phyloP scores from a whole-genome alignment of 2,888 invertebrate genomes.

The Leptogaster cylindrica region DNA sequence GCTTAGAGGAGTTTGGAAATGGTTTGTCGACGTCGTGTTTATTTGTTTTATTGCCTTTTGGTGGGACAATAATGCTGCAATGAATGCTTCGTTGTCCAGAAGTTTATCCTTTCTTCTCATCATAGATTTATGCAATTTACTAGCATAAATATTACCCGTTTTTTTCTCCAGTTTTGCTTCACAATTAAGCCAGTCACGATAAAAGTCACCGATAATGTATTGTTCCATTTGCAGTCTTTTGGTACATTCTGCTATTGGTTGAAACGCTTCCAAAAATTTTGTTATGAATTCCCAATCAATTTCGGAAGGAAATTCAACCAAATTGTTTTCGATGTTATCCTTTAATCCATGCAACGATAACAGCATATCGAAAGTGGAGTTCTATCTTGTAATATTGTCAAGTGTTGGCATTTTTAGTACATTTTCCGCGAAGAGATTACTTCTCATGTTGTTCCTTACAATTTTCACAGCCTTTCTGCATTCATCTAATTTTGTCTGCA shows the following conservation, averaged over 20 bases:
- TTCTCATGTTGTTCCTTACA: neutral
- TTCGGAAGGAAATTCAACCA: neutral
- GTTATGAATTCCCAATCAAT: neutral
- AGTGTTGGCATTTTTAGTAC: slow-evolving; percentile 25
- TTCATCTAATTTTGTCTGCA: slow-evolving; percentile 31
- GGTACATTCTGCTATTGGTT: neutral
- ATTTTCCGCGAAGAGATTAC: neutral
- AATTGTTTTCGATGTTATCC: slow-evolving; percentile 7
- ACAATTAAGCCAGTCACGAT: too few species aligned
- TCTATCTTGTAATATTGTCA: slow-evolving; percentile 39
- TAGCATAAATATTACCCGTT: too few species aligned
- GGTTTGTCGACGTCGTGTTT: too few species aligned
- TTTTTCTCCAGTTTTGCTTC: too few species aligned
- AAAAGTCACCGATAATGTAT: neutral
- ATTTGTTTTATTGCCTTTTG: too few species aligned
- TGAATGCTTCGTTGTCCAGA: slow-evolving; percentile 43
- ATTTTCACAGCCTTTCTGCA: slow-evolving; percentile 24
- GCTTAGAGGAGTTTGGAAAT: too few species aligned
- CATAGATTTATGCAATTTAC: slow-evolving; percentile 23
- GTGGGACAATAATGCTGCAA: slow-evolving; percentile 47
- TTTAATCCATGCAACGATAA: slow-evolving; percentile 9
- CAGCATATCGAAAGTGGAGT: slow-evolving; percentile 42
- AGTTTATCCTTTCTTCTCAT: slow-evolving; percentile 39
- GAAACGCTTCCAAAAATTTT: neutral
- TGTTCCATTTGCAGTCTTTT: neutral